A percentile compares a stretch with the other conserved stretches of the same genome.
Conservation (phyloP, 2,888 invertebrate genomes). For the Dichetophora obliterata region DNA sequence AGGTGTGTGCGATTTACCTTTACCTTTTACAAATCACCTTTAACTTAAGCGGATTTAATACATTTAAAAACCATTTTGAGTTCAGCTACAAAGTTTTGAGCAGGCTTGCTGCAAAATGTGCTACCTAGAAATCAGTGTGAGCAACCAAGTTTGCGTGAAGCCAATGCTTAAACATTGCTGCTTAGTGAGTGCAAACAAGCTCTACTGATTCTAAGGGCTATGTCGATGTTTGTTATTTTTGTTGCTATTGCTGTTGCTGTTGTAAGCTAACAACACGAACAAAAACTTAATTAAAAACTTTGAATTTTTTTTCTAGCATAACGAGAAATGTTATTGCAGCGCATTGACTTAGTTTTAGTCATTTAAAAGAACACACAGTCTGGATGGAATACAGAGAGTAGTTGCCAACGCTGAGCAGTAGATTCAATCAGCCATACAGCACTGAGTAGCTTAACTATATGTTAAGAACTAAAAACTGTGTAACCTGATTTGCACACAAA, state of each 20-base stretch:
- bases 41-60: slow-evolving; percentile 38
- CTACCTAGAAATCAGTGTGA: neutral
- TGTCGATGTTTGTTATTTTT: slow-evolving; percentile 33
- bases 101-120: too few relatives aligned
- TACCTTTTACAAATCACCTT: slow-evolving; percentile 41
- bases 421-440: neutral
- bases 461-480: too few relatives aligned
- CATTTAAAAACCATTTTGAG: too few relatives aligned
- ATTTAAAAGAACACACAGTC: neutral
- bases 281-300: slow-evolving; percentile 62
- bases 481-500: too few relatives aligned
- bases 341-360: slow-evolving; percentile 26
- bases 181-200: neutral
- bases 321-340: slow-evolving; percentile 41
- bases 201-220: slow-evolving; percentile 13
- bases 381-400: neutral
- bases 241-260: too few relatives aligned
- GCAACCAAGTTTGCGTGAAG: neutral
- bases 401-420: neutral
- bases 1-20: slow-evolving; percentile 24
- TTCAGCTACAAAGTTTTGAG: too few relatives aligned
- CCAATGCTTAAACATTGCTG: neutral
- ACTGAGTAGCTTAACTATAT: too few relatives aligned
- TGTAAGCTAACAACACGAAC: slow-evolving; percentile 53
- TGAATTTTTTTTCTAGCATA: slow-evolving; percentile 51